Percentiles rank a stretch among this genome's conserved stretches.
Conservation (phyloP, 1,140 invertebrate genomes). For the Platyscapa corneri region DNA sequence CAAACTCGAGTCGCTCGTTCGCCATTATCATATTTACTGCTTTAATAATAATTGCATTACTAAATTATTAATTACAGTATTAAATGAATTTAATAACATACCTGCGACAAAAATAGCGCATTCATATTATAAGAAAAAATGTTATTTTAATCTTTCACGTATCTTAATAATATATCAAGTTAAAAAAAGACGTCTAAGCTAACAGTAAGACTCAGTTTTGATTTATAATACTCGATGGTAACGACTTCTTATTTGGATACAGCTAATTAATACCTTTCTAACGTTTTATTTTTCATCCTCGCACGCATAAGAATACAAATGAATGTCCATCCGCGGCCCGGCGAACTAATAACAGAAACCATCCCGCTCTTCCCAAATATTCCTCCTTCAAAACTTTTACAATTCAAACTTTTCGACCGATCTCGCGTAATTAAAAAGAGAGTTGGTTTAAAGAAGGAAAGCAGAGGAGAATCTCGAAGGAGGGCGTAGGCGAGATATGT, state of each 20-base stretch:
- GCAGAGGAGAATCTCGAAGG: not conserved
- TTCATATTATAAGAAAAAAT: not conserved
- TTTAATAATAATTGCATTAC: too few species aligned
- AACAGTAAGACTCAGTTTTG: not conserved
- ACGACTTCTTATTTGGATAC: not conserved
- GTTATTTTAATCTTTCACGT: not conserved
- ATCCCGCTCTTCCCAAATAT: not conserved
- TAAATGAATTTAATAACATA: not conserved
- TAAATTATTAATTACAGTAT: not conserved
- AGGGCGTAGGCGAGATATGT: conserved; percentile 36
- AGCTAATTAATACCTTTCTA: not conserved
- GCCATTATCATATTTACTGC: too few species aligned
- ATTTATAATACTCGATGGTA: not conserved
- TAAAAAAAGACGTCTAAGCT: not conserved
- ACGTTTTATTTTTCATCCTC: not conserved
- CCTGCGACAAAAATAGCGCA: not conserved
- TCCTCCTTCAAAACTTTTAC: conserved; percentile 11
- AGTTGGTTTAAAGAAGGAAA: conserved; percentile 3
- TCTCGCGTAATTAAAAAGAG: conserved; percentile 42
- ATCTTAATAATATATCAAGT: not conserved
- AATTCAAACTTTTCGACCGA: conserved; percentile 2
- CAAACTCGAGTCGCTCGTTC: too few species aligned
- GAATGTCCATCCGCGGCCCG: not conserved
- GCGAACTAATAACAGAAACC: not conserved
- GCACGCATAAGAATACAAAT: not conserved